Evolutionary conservation across 2,113 vertebrate genomes (phyloP), one percentile per base, ranked within the genome.

Genomic region (Lathamus discolor): DNA sequence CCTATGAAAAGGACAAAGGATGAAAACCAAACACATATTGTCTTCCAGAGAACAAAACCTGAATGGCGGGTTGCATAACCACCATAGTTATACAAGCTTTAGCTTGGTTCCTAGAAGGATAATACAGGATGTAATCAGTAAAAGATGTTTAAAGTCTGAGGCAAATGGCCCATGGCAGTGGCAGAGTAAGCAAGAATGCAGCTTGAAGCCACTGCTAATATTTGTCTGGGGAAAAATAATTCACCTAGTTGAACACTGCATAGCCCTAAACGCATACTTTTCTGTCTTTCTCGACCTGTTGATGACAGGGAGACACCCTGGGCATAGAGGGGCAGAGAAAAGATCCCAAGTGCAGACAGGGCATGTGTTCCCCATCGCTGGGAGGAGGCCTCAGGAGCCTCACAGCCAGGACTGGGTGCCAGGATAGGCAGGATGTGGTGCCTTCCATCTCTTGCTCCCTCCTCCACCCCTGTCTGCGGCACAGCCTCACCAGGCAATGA

Each of bases 91-190:
- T 35, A 27, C 68, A 91, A 97, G 77, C 41, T 66, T 77, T 25
- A 48, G 66, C 69, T 93, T 78, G 52, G 22, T 95, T 96, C 84
- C 80, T 24, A 22, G 86, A 79, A 90, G 88, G 92, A 86, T 94
- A 88, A 88, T 66, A 39, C 72, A 86, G 95, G 90, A 82, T 90
- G 48, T 82, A 94, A 94, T 79, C 3, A 3, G 57, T 57, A 87
- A 88, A 92, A 94, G 49, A 63, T 82, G 67, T 79, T 87, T 72
- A 35, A 82, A 72, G 17, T 23, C 37, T 6, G 44, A 83, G 35
- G 55, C 37, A 82, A 86, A 83, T 22, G 44, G 54, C 35, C 64
- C 62, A 15, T 28, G n/a, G 76, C 72, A 61, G 54, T 4, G 16
- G 25, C 84, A 83, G 75, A 83, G 52, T 54, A 83, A 66, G 76